These are phyloP conservation scores for Ctenochaetus hawaiiensis DNA, from an alignment of 2,797 vertebrate species.

Conservation along the genomic window DNA sequence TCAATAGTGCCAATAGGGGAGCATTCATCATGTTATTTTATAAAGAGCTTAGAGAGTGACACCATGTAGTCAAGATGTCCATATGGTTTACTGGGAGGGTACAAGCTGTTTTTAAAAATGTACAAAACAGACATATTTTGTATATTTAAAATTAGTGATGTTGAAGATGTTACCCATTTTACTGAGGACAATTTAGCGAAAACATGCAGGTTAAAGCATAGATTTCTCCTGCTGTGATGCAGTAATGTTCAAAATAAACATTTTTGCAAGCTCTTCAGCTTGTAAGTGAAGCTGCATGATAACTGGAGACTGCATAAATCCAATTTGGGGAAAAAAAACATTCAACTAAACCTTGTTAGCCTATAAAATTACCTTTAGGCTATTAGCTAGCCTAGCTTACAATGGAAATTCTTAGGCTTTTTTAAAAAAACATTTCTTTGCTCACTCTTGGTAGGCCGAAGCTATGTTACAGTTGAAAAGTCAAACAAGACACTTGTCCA, in stretches of 20 bases:
- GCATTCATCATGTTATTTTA: conserved; percentile 7
- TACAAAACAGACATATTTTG: neutral
- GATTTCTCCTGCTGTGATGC: conserved; percentile 3
- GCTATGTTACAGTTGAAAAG: conserved; percentile 48
- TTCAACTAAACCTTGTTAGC: conserved; percentile 33
- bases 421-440: conserved; percentile 1
- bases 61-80: neutral
- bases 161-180: conserved; percentile 3
- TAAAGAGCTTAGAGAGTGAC: conserved; percentile 2
- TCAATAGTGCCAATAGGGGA: conserved; percentile 32
- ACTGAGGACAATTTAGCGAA: neutral
- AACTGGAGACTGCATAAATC: conserved; percentile 48
- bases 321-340: conserved; percentile 53
- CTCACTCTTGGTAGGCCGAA: conserved; percentile 19
- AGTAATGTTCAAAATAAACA: conserved; percentile 38
- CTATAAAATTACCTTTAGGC: conserved; percentile 38
- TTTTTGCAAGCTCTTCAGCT: conserved; percentile 41
- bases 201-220: neutral
- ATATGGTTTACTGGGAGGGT: neutral
- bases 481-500: conserved; percentile 62
- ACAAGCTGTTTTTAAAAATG: neutral
- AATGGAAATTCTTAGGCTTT: conserved; percentile 12
- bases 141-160: neutral
- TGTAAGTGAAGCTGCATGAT: conserved; percentile 43
- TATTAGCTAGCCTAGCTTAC: conserved; percentile 32